Conservation (phyloP, 2,797 vertebrate species). For the Decapterus maruadsi region DNA sequence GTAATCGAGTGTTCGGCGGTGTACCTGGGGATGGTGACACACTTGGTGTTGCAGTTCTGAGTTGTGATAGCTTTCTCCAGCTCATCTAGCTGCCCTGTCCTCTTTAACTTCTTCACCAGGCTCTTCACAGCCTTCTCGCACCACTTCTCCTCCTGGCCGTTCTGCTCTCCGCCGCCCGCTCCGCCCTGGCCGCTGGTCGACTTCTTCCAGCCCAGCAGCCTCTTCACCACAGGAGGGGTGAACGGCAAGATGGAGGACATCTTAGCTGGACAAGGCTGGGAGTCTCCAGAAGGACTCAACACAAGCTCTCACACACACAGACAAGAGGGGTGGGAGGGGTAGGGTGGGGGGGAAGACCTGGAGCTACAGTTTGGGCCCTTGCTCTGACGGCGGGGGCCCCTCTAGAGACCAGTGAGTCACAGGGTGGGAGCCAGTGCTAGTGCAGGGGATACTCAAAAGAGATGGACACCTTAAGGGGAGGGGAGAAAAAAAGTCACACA, state of each 20-base stretch:
- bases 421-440: constrained; percentile 67
- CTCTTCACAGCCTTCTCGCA: constrained; percentile 99
- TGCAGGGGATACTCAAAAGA: constrained; percentile 46
- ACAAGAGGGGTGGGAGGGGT: constrained; percentile 9
- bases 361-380: constrained; percentile 73
- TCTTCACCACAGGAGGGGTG: constrained; percentile 99
- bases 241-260: constrained; percentile 99
- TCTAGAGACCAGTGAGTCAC: constrained; percentile 63
- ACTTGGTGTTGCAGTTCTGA: constrained; percentile 99
- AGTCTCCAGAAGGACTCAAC: constrained; percentile 62
- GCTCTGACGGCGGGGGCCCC: constrained; percentile 66
- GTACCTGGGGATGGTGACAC: constrained; percentile 99
- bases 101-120: constrained; percentile 98
- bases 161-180: constrained; percentile 93
- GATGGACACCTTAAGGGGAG: constrained; percentile 51
- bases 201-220: constrained; percentile 98
- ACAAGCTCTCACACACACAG: constrained; percentile 46
- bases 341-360: constrained; percentile 53
- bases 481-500: constrained; percentile 46
- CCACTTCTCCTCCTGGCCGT: constrained; percentile 99
- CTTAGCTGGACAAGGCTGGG: constrained; percentile 66
- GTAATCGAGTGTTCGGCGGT: neutral
- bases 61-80: constrained; percentile 98
- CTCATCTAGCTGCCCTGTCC: constrained; percentile 97
- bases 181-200: constrained; percentile 90